phyloP scores from a whole-genome alignment of 2,888 invertebrate genomes.

The Pollenia griseotomentosa region DNA sequence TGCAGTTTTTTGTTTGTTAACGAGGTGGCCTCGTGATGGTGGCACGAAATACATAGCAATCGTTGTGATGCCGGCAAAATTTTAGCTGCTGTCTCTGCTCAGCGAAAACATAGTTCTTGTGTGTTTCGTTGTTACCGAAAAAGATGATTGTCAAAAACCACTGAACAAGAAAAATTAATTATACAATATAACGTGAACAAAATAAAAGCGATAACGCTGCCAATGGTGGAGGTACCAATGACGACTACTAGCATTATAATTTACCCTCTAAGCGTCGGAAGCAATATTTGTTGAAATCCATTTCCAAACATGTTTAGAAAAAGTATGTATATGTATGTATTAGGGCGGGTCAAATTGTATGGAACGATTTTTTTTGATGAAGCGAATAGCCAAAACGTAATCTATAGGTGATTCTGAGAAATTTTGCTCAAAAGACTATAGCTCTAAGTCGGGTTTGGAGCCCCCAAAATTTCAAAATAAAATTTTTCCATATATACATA shows the following conservation, averaged over 20 bases:
- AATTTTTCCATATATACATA: no score
- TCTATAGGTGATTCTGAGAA: no score
- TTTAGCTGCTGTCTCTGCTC: constrained; percentile 11
- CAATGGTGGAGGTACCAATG: constrained; percentile 37
- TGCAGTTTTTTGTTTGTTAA: constrained; percentile 41
- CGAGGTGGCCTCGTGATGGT: constrained; percentile 39
- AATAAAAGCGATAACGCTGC: constrained; percentile 59
- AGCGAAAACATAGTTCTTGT: constrained; percentile 13
- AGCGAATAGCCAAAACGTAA: no score
- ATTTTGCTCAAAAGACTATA: no score
- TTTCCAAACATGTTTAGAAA: no score
- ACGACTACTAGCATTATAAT: constrained; percentile 27
- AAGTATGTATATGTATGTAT: no score
- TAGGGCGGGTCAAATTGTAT: no score
- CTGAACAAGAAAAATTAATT: constrained; percentile 84
- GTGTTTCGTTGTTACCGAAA: constrained; percentile 39
- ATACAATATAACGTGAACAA: constrained; percentile 77
- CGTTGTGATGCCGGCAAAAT: constrained; percentile 9
- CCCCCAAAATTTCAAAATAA: no score
- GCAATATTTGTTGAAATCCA: no score
- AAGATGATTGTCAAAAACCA: constrained; percentile 82
- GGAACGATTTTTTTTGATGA: no score
- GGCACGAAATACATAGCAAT: constrained; percentile 57
- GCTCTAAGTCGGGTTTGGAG: no score
- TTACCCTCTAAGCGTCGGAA: no score